Percentiles rank a stretch among this genome's conserved stretches.
phyloP scores from a whole-genome alignment of 2,797 vertebrate species.

The Valencia hispanica region DNA sequence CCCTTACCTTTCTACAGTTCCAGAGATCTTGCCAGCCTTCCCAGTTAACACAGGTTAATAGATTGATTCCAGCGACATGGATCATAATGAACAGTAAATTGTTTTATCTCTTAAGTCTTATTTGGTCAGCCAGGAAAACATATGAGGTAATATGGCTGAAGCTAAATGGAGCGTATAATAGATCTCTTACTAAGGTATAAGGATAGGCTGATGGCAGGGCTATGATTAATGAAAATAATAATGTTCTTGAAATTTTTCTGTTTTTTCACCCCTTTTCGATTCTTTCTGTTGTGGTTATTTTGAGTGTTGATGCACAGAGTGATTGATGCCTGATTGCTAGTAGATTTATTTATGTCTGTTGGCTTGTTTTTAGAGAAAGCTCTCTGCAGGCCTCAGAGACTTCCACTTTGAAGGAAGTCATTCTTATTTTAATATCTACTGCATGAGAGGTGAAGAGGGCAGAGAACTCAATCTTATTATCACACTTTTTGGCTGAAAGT shows the following conservation, averaged over 20 bases:
- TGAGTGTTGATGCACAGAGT: constrained; percentile 88
- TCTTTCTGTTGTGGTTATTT: constrained; percentile 83
- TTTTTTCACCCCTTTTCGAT: constrained; percentile 78
- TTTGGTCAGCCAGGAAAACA: constrained; percentile 99
- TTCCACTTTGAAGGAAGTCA: constrained; percentile 50
- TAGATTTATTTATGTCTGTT: constrained; percentile 76
- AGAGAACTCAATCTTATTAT: constrained; percentile 30
- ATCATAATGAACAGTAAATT: constrained; percentile 99
- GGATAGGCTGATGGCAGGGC: constrained; percentile 94
- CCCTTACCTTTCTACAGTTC: constrained; percentile 75
- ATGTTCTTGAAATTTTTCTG: constrained; percentile 98
- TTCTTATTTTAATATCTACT: constrained; percentile 28
- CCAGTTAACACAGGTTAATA: constrained; percentile 99
- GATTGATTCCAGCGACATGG: constrained; percentile 99
- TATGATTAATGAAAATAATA: constrained; percentile 99
- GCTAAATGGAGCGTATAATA: constrained; percentile 99
- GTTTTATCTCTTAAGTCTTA: constrained; percentile 99
- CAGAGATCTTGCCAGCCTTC: constrained; percentile 89
- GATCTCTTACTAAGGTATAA: constrained; percentile 99
- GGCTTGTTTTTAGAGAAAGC: constrained; percentile 51
- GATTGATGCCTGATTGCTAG: constrained; percentile 90
- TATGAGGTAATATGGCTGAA: constrained; percentile 99
- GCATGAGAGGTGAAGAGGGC: constrained; percentile 22
- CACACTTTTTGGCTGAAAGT: not conserved
- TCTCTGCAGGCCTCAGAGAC: constrained; percentile 49